A percentile compares a stretch with the other conserved stretches of the same genome.
These are phyloP conservation scores for Erynnis tages DNA, from an alignment of 2,888 invertebrate species.

Conservation along the genomic window DNA sequence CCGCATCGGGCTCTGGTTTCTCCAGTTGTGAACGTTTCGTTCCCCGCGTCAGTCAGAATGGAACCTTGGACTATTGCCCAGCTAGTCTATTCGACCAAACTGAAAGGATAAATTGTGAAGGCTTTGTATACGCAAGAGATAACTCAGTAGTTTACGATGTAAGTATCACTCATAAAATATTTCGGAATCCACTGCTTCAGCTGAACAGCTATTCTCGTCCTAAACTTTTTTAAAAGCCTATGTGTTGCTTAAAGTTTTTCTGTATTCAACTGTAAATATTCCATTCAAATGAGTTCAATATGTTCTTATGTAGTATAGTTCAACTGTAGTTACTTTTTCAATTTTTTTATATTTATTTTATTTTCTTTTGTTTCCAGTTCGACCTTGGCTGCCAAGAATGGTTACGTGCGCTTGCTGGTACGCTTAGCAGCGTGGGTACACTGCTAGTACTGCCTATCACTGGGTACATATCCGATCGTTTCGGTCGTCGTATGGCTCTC, in stretches of 20 bases:
- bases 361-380: conserved; percentile 84
- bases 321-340: too few relatives aligned
- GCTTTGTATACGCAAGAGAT: conserved; percentile 55
- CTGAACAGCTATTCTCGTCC: too few relatives aligned
- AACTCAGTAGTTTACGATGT: conserved; percentile 69
- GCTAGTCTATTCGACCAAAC: conserved; percentile 45
- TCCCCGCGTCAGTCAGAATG: conserved; percentile 42
- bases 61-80: conserved; percentile 51
- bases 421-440: conserved; percentile 85
- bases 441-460: conserved; percentile 85
- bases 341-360: too few relatives aligned
- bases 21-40: conserved; percentile 70
- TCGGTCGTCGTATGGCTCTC: conserved; percentile 62
- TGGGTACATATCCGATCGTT: conserved; percentile 83
- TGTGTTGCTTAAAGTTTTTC: too few relatives aligned
- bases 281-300: too few relatives aligned
- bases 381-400: conserved; percentile 84
- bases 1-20: conserved; percentile 49
- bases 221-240: too few relatives aligned
- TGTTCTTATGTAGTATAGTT: too few relatives aligned
- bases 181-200: too few relatives aligned
- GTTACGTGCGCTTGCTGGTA: conserved; percentile 87
- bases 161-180: conserved; percentile 41
- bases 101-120: conserved; percentile 44
- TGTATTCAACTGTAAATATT: too few relatives aligned